phyloP scores from a whole-genome alignment of 2,113 vertebrate species.

The Dascyllus trimaculatus region DNA sequence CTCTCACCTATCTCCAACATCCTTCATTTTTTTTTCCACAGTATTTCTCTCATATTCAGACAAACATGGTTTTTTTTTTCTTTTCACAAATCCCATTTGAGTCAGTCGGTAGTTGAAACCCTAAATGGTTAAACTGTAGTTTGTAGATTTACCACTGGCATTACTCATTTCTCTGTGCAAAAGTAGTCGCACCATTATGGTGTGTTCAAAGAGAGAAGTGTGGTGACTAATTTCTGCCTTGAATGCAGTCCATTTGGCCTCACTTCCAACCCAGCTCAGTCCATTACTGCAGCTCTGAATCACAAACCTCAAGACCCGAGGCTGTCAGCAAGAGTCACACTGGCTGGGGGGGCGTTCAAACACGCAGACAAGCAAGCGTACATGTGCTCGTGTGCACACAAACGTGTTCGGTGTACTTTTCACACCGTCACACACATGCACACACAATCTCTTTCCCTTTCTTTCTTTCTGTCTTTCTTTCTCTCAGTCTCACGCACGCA shows the following conservation, averaged over 20 bases:
- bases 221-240: constrained; percentile 73
- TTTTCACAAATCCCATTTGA: constrained; percentile 17
- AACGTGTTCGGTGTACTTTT: constrained; percentile 25
- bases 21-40: constrained; percentile 1
- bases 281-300: constrained; percentile 74
- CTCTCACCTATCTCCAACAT: constrained; percentile 7
- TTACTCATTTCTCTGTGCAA: constrained; percentile 48
- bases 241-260: constrained; percentile 71
- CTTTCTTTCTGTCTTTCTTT: constrained; percentile 10
- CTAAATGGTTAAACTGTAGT: constrained; percentile 41
- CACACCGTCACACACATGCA: constrained; percentile 28
- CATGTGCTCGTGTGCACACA: constrained; percentile 19
- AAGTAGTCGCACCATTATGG: constrained; percentile 41
- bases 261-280: constrained; percentile 54
- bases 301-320: constrained; percentile 73
- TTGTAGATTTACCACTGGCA: constrained; percentile 34
- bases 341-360: constrained; percentile 35
- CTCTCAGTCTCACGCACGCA: constrained; percentile 2
- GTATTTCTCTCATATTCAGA: constrained; percentile 4
- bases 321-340: constrained; percentile 66
- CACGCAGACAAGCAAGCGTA: constrained; percentile 42
- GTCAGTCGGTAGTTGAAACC: constrained; percentile 31
- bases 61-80: neutral
- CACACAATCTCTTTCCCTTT: neutral
- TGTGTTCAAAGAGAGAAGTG: constrained; percentile 51